Conservation (phyloP, 1,140 invertebrate species). For the Panagrolaimus sp. region DNA sequence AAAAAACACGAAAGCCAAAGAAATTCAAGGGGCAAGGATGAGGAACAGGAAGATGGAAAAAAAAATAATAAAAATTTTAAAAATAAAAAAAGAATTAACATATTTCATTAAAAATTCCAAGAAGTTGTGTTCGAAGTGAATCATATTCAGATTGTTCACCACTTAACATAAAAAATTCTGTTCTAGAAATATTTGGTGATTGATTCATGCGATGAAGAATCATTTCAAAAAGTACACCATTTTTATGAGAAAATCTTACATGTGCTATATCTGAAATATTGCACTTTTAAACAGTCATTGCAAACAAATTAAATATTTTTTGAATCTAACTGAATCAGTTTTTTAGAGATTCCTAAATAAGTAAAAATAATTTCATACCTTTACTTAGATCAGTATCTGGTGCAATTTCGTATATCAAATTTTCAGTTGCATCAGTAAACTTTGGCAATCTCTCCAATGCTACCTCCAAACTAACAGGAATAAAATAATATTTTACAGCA, state of each 20-base stretch:
- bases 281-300: no score
- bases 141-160: conserved; percentile 32
- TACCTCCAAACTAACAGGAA: conserved; percentile 33
- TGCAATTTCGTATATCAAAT: neutral
- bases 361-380: neutral
- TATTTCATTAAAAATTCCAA: conserved; percentile 40
- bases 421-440: neutral
- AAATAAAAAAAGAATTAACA: conserved; percentile 22
- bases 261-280: neutral
- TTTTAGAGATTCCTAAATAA: neutral
- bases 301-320: no score
- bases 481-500: conserved; percentile 37
- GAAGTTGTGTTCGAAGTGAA: conserved; percentile 19
- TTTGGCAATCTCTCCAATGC: conserved; percentile 36
- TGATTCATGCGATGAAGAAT: conserved; percentile 16
- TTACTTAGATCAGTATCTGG: neutral
- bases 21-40: no score
- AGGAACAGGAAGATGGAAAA: no score
- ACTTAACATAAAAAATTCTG: conserved; percentile 34
- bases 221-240: conserved; percentile 6
- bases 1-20: no score
- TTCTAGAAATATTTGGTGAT: conserved; percentile 46
- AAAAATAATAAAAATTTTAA: neutral
- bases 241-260: neutral
- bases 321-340: no score